Conservation (phyloP, 1,140 invertebrate genomes). For the Holcopasites calliopsidis region DNA sequence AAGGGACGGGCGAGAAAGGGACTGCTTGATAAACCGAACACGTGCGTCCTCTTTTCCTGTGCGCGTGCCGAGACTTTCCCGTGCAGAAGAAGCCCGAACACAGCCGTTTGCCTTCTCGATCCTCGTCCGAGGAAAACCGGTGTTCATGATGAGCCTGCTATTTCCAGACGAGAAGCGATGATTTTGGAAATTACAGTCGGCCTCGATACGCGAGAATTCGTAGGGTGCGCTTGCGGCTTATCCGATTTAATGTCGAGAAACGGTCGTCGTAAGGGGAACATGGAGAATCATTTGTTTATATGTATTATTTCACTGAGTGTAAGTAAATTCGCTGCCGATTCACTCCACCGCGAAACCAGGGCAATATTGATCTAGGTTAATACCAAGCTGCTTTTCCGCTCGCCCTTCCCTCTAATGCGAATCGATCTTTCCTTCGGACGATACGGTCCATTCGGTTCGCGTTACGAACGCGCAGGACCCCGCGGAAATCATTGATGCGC, state of each 20-base stretch:
- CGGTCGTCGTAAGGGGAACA: too few species aligned
- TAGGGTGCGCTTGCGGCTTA: background rate
- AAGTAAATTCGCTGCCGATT: too few species aligned
- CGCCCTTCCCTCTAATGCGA: background rate
- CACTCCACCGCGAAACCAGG: too few species aligned
- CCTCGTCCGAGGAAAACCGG: constrained; percentile 8
- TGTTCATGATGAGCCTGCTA: background rate
- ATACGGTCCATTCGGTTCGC: background rate
- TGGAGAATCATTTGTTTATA: too few species aligned
- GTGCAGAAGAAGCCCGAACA: constrained; percentile 18
- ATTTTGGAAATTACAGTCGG: constrained; percentile 27
- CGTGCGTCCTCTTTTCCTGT: constrained; percentile 30
- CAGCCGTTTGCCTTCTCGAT: background rate
- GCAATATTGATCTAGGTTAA: too few species aligned
- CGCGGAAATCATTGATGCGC: constrained; percentile 18
- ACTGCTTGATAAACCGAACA: constrained; percentile 54
- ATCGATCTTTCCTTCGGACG: constrained; percentile 17
- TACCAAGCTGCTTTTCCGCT: too few species aligned
- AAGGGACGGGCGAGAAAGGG: background rate
- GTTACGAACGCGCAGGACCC: background rate
- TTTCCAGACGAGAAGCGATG: constrained; percentile 27
- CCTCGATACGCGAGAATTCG: constrained; percentile 5
- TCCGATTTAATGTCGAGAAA: constrained; percentile 25
- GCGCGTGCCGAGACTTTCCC: background rate
- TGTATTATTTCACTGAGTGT: too few species aligned